Base-by-base conservation (phyloP, 1,140 invertebrate species). In the Anthonomus grandis region DNA sequence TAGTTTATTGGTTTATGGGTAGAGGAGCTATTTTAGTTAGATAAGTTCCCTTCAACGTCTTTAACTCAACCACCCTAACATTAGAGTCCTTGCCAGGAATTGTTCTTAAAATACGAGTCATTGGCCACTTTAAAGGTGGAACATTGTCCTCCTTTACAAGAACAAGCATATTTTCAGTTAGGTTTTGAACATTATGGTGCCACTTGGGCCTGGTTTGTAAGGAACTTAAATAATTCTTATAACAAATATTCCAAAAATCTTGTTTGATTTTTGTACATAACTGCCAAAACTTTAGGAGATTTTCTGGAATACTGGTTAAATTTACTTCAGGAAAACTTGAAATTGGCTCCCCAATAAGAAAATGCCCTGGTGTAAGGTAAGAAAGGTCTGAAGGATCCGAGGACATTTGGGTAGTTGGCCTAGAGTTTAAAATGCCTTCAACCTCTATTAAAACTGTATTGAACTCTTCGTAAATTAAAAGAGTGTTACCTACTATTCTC, bases 101-200 rank as follows among this genome's bases (percentile, higher is more conserved):
- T 13, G 67, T 19, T 57, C 63, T 77, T 42, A 76, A 65, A 23
- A 68, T 58, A 31, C 74, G 68, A 34, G 74, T 74, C 0, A 71
- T 17, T 10, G 41, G 51, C 66, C 62, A n/a, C n/a, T n/a, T n/a
- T n/a, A n/a, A n/a, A n/a, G n/a, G n/a, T n/a, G n/a, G n/a, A n/a
- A n/a, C n/a, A 71, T 64, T 68, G 37, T 68, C 57, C 5, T 53
- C 52, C 6, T 54, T 63, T 0, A 70, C 17, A 9, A 70, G 10
- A 9, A 72, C 69, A 24, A 59, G 1, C 45, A 51, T 8, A 58
- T 64, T 27, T 38, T 22, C 13, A 45, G 12, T 45, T 49, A 55
- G 17, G 34, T 24, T 25, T 5, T 1, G 0, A 9, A 13, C 10
- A n/a, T n/a, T n/a, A n/a, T n/a, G 36, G 37, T n/a, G n/a, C 9